These are phyloP conservation scores for Volucella inanis DNA, from an alignment of 2,888 invertebrate species.

Conservation along the genomic window DNA sequence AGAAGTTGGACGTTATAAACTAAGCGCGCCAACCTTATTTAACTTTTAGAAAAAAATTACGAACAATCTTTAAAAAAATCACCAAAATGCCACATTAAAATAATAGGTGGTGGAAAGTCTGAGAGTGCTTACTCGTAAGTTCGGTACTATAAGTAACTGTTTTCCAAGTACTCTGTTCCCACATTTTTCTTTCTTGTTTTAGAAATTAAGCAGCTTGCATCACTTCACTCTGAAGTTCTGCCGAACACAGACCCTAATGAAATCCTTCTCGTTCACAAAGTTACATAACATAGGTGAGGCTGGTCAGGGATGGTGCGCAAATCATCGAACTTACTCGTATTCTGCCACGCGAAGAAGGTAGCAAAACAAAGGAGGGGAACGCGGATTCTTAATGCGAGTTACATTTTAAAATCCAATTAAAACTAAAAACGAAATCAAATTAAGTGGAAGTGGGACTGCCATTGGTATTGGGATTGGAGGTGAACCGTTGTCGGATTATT, in stretches of 20 bases:
- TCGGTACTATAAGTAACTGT: too few relatives aligned
- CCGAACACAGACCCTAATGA: conserved; percentile 53
- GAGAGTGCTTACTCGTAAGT: too few relatives aligned
- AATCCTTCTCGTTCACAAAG: conserved; percentile 54
- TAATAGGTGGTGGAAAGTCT: too few relatives aligned
- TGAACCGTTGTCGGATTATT: conserved; percentile 19
- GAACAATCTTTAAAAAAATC: too few relatives aligned
- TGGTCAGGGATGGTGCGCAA: conserved; percentile 64
- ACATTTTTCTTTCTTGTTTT: too few relatives aligned
- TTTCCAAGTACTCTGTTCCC: too few relatives aligned
- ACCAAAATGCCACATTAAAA: too few relatives aligned
- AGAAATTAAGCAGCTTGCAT: neutral
- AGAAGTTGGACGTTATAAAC: too few relatives aligned
- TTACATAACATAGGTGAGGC: conserved; percentile 66
- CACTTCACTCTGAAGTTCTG: neutral
- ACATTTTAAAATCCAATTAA: conserved; percentile 75
- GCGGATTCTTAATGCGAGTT: conserved; percentile 72
- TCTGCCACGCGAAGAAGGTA: conserved; percentile 17
- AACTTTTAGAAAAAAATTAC: too few relatives aligned
- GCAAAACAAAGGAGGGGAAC: conserved; percentile 38
- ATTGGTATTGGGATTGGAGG: too few relatives aligned
- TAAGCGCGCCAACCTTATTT: too few relatives aligned
- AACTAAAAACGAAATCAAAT: conserved; percentile 74
- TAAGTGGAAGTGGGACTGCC: conserved; percentile 68
- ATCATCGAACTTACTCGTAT: conserved; percentile 32